Evolutionary conservation across 1,140 invertebrate genomes (phyloP).

Genomic region (Pseudomyrmex dendroicus): DNA sequence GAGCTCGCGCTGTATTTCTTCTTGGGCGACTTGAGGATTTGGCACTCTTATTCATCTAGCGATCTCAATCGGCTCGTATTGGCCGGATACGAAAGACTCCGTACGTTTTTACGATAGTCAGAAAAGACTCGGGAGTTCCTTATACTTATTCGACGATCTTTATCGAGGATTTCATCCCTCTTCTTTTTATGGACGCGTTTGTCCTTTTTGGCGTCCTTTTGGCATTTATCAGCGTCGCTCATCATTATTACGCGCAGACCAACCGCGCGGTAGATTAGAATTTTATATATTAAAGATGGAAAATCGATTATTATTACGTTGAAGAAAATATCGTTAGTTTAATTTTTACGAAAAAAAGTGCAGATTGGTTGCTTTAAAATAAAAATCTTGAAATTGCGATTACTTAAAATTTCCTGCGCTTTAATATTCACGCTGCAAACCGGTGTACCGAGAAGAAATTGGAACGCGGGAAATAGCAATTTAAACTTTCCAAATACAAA

Average conservation of each 20-base stretch:
- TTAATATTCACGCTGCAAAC: constrained; percentile 33
- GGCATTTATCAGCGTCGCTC: constrained; percentile 52
- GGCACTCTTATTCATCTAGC: constrained; percentile 50
- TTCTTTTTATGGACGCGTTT: constrained; percentile 40
- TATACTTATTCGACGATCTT: constrained; percentile 57
- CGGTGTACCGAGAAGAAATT: constrained; percentile 56
- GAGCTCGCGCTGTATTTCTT: constrained; percentile 56
- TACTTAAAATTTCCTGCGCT: background rate
- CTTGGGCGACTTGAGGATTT: constrained; percentile 37
- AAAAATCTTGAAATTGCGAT: background rate
- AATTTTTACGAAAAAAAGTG: background rate
- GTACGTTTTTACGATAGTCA: constrained; percentile 53
- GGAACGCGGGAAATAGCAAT: constrained; percentile 52
- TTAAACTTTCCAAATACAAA: constrained; percentile 57
- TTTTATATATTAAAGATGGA: constrained; percentile 52
- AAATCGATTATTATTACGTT: constrained; percentile 47
- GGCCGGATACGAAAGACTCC: constrained; percentile 39
- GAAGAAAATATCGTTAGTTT: background rate
- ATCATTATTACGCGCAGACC: constrained; percentile 47
- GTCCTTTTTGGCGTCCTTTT: constrained; percentile 33
- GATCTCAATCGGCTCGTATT: constrained; percentile 59
- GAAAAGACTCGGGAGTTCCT: constrained; percentile 26
- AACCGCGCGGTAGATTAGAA: constrained; percentile 60
- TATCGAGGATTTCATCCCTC: constrained; percentile 50
- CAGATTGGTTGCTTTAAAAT: constrained; percentile 15